phyloP scores from a whole-genome alignment of 2,797 vertebrate species.

The Enteromius fasciolatus region DNA sequence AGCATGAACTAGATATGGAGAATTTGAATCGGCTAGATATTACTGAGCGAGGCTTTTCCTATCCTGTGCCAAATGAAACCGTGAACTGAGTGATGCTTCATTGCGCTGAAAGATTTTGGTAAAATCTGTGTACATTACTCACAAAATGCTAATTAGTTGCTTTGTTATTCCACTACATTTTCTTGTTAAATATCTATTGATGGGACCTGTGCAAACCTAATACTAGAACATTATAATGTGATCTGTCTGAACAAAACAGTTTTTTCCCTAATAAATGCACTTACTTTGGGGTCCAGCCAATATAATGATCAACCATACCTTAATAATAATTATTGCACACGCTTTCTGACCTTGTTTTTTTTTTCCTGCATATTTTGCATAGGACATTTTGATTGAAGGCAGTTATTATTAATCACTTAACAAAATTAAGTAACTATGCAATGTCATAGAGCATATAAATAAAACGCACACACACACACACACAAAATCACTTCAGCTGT shows the following conservation, averaged over 20 bases:
- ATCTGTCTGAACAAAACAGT: neutral
- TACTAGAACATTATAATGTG: neutral
- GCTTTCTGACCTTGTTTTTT: neutral
- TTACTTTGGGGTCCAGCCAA: neutral
- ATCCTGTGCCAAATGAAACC: slow-evolving; percentile 33
- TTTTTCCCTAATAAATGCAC: neutral
- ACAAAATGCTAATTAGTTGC: neutral
- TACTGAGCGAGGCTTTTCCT: neutral
- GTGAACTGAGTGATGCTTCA: slow-evolving; percentile 9
- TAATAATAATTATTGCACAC: neutral
- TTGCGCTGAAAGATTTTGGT: neutral
- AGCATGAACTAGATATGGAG: slow-evolving; percentile 49
- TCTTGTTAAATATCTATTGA: neutral
- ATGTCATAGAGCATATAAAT: slow-evolving; percentile 23
- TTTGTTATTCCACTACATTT: slow-evolving; percentile 6
- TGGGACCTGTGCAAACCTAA: slow-evolving; percentile 3
- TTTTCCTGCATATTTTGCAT: neutral
- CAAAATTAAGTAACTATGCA: slow-evolving; percentile 56
- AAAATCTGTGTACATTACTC: neutral
- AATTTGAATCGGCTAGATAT: slow-evolving; percentile 36
- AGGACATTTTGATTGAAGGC: neutral
- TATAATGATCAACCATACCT: neutral
- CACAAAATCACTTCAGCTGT: slow-evolving; percentile 25
- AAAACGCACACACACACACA: neutral
- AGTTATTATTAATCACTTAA: slow-evolving; percentile 13